Base-by-base conservation (phyloP, 2,888 invertebrate genomes). In the Pteria penguin region DNA sequence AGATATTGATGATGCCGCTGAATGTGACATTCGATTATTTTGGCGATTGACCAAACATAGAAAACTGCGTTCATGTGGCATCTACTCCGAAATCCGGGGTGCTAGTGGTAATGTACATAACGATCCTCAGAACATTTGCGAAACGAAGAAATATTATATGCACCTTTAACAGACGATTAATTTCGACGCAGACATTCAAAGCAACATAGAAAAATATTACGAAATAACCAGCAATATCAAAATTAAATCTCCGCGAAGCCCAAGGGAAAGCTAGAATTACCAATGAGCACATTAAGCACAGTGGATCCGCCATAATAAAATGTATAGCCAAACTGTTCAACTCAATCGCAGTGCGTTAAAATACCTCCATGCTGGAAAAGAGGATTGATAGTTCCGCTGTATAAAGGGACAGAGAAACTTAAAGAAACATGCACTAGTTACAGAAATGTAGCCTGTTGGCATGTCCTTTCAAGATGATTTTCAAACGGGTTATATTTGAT, bases 361-460 rank as follows among this genome's bases (percentile, higher is more conserved):
- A 54, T 65, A 0, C 76, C 76, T 4, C 26, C 55, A 32, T 31
- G 31, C 11, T 76, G 76, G n/a, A 67, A 72, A 54, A 36, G 36
- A 27, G 62, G 72, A 11, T 26, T 68, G 22, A 63, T 76, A 26
- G 68, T 72, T 24, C 76, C 72, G 0, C 62, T 76, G 14, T 72
- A 68, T 26, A 76, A 72, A 63, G 76, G 76, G 2, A 68, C 54
- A 22, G 63, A 72, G 2, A 76, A 76, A 63, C 58, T n/a, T 18
- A 69, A 65, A 55, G 24, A 61, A 8, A 62, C 72, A 14, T 69
- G 72, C 1, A 65, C 55, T 33, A 76, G 72, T 57, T 76, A 72
- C 27, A 68, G 76, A 58, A 72, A 62, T 2, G 58, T 72, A 4
- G 67, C 22, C 65, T 72, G 1, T 55, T 72, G 22, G 63, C 72